Percentiles rank a stretch among this genome's conserved stretches.
Evolutionary conservation across 2,888 invertebrate species (phyloP).

Genomic region (Leucania comma): DNA sequence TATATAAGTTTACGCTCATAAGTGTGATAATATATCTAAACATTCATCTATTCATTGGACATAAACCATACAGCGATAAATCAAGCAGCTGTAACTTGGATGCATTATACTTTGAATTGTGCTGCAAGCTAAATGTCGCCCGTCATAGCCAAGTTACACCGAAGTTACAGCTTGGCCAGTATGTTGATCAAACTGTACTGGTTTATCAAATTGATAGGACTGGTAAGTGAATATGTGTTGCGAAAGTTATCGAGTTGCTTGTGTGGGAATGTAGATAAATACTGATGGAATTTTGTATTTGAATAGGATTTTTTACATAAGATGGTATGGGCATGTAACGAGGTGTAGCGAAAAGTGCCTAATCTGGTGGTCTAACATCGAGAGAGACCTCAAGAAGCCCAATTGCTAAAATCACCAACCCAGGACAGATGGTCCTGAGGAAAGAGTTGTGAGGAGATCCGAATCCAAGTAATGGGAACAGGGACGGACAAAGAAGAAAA

Average conservation of each 20-base stretch:
- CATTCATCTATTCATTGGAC: conserved; percentile 64
- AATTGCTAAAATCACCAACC: no score
- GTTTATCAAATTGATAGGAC: conserved; percentile 59
- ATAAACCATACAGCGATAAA: conserved; percentile 43
- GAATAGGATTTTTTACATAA: neutral
- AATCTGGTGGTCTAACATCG: no score
- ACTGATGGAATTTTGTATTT: neutral
- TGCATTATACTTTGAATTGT: conserved; percentile 56
- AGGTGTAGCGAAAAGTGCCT: no score
- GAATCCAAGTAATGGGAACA: no score
- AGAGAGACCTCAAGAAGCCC: no score
- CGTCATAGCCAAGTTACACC: conserved; percentile 49
- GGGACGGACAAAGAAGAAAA: no score
- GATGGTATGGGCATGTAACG: no score
- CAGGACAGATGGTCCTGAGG: no score
- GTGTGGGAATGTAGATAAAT: conserved; percentile 11
- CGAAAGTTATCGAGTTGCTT: conserved; percentile 41
- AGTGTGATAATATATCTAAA: conserved; percentile 38
- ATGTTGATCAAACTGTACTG: conserved; percentile 60
- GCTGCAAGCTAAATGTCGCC: conserved; percentile 39
- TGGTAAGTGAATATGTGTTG: conserved; percentile 43
- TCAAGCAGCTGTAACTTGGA: conserved; percentile 50
- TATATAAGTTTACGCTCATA: no score
- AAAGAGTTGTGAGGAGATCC: no score
- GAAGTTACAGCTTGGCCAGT: conserved; percentile 54